Base-by-base conservation (phyloP, 2,888 invertebrate species). In the Selenia dentaria region DNA sequence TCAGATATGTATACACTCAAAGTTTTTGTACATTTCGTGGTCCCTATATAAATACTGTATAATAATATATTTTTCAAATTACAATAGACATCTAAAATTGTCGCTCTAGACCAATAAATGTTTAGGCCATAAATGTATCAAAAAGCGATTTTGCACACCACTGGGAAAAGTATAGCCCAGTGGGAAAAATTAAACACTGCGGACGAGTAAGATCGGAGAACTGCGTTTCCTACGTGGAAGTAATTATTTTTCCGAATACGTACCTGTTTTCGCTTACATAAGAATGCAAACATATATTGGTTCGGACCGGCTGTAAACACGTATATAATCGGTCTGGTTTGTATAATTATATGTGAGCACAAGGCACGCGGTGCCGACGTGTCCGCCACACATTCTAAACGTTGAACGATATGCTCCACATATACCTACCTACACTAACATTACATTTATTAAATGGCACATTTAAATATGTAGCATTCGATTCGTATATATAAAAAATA, bases 371-470 rank as follows among this genome's bases (percentile, higher is more conserved):
- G 50, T 53, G 34, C 16, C 27, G 65, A 67, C 70, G 69, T 68
- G 3, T 10, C 70, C 69, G 67, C 62, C 70, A 56, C 50, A 56
- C 54, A 60, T 60, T 62, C 54, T 53, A 59, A 53, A 25, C 3
- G 9, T 25, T 22, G 50, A 59, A 68, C 64, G 67, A 66, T 65
- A 71, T 71, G 70, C 62, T 65, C 66, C 67, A 62, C 64, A 64
- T 67, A 61, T 11, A 27, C 20, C 35, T 59, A 70, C 50, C 64
- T 77, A 79, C 54, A 42, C 65, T 74, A 70, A 57, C 49, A 69
- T 75, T 74, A 83, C 70, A 75, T 69, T 68, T 70, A 75, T 58
- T 74, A 79, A 82, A 86, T 85, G 87, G 87, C 86, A 86, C 86
- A 84, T 67, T 69, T 68, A 77, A 70, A 77, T 79, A 85, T 84